Percentiles rank a stretch among this genome's conserved stretches.
Evolutionary conservation across 2,888 invertebrate genomes (phyloP).

Genomic region (Digitonthophagus gazella): DNA sequence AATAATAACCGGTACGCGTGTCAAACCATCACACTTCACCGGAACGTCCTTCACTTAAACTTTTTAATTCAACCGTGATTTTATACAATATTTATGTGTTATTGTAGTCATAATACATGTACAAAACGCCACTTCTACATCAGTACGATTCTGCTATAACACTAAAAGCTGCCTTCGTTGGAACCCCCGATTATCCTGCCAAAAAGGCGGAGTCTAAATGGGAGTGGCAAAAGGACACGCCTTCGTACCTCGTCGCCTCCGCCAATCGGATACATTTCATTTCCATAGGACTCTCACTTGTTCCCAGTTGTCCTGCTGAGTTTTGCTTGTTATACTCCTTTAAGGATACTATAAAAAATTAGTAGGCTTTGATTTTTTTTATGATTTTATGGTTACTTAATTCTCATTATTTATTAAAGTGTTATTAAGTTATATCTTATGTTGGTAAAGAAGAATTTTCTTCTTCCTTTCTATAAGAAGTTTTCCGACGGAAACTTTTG

Average conservation of each 20-base stretch:
- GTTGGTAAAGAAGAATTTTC: no score
- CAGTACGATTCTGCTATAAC: background rate
- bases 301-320: background rate
- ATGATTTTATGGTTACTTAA: no score
- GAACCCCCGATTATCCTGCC: background rate
- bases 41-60: background rate
- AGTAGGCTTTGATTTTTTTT: background rate
- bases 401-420: no score
- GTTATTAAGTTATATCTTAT: no score
- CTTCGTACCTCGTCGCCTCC: background rate
- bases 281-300: background rate
- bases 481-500: background rate
- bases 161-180: background rate
- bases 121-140: background rate
- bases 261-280: background rate
- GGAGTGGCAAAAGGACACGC: background rate
- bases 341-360: background rate
- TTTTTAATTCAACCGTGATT: background rate
- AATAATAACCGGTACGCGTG: constrained; percentile 8
- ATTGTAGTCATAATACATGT: background rate
- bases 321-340: background rate
- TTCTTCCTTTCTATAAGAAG: background rate
- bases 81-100: background rate
- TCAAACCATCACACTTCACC: background rate
- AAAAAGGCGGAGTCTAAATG: background rate